Percentiles rank a stretch among this genome's conserved stretches.
Conservation (phyloP, 2,888 invertebrate genomes). For the Dorcus parallelipipedus region DNA sequence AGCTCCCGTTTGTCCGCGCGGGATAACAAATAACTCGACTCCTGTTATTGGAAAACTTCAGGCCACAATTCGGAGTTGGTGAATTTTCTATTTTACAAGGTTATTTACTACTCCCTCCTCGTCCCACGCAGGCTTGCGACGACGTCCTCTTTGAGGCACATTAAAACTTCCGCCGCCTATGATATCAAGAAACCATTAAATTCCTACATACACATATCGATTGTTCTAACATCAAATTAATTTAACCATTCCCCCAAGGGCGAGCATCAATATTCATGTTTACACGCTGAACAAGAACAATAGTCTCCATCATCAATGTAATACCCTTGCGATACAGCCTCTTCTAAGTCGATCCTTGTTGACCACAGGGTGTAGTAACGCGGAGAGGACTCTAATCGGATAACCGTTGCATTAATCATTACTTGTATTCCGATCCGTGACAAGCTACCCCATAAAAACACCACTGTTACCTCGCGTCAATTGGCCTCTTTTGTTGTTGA, state of each 20-base stretch:
- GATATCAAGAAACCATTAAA: no score
- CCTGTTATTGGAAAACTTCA: constrained; percentile 40
- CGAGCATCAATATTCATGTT: background rate
- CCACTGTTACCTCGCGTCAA: background rate
- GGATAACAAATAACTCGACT: constrained; percentile 39
- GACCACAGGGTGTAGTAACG: constrained; percentile 1
- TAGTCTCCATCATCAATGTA: constrained; percentile 5
- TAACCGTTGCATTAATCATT: constrained; percentile 10
- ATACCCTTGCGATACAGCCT: background rate
- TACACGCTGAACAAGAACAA: constrained; percentile 5
- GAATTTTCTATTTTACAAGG: constrained; percentile 34
- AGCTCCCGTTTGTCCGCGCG: constrained; percentile 27
- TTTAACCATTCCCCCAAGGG: no score
- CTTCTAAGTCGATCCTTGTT: constrained; percentile 3
- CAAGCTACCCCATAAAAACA: constrained; percentile 1
- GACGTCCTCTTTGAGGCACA: background rate
- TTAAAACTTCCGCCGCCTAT: background rate
- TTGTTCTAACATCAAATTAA: no score
- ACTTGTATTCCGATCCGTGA: constrained; percentile 2
- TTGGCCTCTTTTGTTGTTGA: no score
- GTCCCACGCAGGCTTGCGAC: background rate
- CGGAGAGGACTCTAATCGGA: constrained; percentile 3
- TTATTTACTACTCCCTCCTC: constrained; percentile 29
- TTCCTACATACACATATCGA: no score
- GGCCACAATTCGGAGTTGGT: constrained; percentile 34